These are phyloP conservation scores for Laodelphax striatellus DNA, from an alignment of 1,140 invertebrate genomes.

Conservation along the genomic window DNA sequence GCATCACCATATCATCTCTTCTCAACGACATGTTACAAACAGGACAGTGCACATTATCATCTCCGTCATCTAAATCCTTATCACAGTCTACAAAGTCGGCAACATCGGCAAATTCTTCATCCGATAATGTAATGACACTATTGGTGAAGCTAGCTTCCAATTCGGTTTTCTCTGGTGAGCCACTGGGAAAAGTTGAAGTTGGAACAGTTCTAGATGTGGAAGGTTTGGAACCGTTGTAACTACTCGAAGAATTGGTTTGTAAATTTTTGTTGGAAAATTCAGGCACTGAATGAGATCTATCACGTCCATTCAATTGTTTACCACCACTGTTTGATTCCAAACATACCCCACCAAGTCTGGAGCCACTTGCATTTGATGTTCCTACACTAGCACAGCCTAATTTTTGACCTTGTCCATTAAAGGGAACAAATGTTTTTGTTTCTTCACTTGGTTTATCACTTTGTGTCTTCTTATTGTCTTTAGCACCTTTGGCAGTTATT, in stretches of 20 bases:
- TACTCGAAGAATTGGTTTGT: background rate
- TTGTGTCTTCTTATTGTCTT: conserved; percentile 2
- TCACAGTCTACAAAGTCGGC: background rate
- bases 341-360: background rate
- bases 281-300: background rate
- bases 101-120: background rate
- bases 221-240: no score
- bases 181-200: background rate
- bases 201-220: background rate
- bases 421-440: conserved; percentile 12
- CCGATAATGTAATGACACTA: background rate
- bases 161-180: background rate
- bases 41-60: conserved; percentile 35
- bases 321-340: background rate
- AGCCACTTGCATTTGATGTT: background rate
- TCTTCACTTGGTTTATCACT: conserved; percentile 5
- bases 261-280: background rate
- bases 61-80: conserved; percentile 26
- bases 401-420: conserved; percentile 14
- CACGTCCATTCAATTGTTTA: background rate
- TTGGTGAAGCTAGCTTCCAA: background rate
- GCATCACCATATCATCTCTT: conserved; percentile 31
- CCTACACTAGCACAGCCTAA: conserved; percentile 8
- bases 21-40: conserved; percentile 36
- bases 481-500: conserved; percentile 6